Conservation (phyloP, 2,888 invertebrate genomes). For the Drosophila hamatofila region DNA sequence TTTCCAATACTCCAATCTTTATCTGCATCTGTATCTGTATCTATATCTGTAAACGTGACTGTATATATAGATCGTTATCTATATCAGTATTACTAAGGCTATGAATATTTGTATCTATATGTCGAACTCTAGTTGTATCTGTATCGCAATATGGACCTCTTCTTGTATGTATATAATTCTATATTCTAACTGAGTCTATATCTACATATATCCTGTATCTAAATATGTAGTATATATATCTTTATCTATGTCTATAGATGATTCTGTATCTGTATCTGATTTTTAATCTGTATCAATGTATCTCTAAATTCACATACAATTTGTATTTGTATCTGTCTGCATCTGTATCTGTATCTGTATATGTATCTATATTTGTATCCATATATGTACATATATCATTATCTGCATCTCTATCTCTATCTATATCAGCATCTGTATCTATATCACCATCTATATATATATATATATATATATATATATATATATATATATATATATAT, state of each 20-base stretch:
- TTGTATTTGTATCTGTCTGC: neutral
- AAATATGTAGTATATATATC: neutral
- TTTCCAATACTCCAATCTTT: neutral
- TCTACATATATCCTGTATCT: neutral
- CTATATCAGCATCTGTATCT: constrained; percentile 9
- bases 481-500: neutral
- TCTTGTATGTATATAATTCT: neutral
- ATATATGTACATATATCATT: neutral
- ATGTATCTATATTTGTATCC: neutral
- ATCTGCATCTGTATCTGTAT: neutral
- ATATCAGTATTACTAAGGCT: neutral
- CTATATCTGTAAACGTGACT: neutral
- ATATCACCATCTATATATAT: neutral
- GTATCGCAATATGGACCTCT: neutral
- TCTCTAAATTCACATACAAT: too few relatives aligned
- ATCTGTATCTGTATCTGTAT: neutral
- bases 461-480: neutral
- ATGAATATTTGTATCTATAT: neutral
- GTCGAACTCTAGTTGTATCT: neutral
- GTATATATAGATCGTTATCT: neutral
- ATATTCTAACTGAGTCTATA: neutral
- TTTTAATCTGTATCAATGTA: neutral
- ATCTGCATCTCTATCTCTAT: neutral
- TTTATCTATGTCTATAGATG: neutral
- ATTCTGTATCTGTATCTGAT: neutral